A percentile compares a stretch with the other conserved stretches of the same genome.
Evolutionary conservation across 2,888 invertebrate species (phyloP).

Genomic region (Gibbula magus): DNA sequence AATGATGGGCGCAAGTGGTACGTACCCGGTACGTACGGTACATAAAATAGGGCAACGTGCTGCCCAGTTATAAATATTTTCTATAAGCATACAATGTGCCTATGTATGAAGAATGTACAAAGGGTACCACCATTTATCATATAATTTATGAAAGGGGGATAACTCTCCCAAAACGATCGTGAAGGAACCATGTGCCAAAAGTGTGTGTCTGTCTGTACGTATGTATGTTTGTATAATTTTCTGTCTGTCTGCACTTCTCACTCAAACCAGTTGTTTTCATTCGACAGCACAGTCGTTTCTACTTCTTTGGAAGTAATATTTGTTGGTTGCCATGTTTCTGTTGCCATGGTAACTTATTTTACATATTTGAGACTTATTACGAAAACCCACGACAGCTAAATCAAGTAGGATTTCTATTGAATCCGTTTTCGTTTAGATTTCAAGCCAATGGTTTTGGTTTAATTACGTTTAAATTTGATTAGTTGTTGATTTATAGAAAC

Average conservation of each 20-base stretch:
- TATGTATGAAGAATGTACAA: constrained; percentile 4
- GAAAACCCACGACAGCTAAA: background rate
- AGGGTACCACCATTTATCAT: constrained; percentile 10
- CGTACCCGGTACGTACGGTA: background rate
- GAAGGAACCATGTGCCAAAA: no score
- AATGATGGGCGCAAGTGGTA: background rate
- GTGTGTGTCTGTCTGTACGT: no score
- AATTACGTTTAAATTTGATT: no score
- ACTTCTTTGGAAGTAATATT: background rate
- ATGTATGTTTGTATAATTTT: no score
- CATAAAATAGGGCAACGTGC: background rate
- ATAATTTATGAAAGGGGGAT: constrained; percentile 6
- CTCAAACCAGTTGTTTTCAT: no score
- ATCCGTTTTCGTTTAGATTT: no score
- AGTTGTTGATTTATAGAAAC: no score
- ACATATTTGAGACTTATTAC: background rate
- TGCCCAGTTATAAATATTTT: constrained; percentile 18
- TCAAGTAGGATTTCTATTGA: background rate
- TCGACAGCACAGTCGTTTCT: no score
- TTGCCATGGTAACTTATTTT: background rate
- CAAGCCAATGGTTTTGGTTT: no score
- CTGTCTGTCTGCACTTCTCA: no score
- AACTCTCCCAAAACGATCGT: background rate
- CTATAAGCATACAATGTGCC: constrained; percentile 10
- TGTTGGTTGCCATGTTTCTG: background rate